A percentile compares a stretch with the other conserved stretches of the same genome.
Conservation (phyloP, 2,113 vertebrate genomes). For the Nymphicus hollandicus region DNA sequence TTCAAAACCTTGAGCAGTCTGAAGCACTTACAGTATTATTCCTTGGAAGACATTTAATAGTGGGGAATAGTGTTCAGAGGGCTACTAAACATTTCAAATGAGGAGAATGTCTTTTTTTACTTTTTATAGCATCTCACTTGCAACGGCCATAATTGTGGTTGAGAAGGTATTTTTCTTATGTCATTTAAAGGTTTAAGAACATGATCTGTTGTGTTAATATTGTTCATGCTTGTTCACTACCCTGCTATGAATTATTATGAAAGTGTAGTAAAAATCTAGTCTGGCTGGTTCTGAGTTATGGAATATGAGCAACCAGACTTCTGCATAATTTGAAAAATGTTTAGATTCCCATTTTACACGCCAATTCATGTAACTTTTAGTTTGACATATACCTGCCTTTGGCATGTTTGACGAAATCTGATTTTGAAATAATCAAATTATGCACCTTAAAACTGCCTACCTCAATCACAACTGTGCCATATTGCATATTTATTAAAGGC, state of each 20-base stretch:
- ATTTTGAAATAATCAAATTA: slow-evolving; percentile 11
- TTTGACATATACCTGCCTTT: not conserved
- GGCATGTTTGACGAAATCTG: not conserved
- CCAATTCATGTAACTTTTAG: not conserved
- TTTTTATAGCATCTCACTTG: not conserved
- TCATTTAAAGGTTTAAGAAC: not conserved
- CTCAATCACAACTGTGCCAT: not conserved
- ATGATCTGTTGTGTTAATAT: not conserved
- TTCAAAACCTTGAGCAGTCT: not conserved
- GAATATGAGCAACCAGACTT: not conserved
- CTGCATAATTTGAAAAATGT: slow-evolving; percentile 4
- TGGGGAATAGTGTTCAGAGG: not conserved
- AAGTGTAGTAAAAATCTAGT: not conserved
- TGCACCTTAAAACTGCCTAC: not conserved
- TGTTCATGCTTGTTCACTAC: not conserved
- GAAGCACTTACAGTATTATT: not conserved
- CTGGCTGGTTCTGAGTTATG: not conserved
- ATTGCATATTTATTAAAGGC: not conserved
- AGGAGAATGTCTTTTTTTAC: not conserved
- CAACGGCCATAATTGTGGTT: not conserved
- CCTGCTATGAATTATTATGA: not conserved
- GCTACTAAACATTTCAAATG: not conserved
- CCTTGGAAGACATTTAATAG: not conserved
- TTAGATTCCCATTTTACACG: not conserved
- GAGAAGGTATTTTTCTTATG: not conserved